Conservation (phyloP, 1,140 invertebrate species). For the Scaptodrosophila lebanonensis region DNA sequence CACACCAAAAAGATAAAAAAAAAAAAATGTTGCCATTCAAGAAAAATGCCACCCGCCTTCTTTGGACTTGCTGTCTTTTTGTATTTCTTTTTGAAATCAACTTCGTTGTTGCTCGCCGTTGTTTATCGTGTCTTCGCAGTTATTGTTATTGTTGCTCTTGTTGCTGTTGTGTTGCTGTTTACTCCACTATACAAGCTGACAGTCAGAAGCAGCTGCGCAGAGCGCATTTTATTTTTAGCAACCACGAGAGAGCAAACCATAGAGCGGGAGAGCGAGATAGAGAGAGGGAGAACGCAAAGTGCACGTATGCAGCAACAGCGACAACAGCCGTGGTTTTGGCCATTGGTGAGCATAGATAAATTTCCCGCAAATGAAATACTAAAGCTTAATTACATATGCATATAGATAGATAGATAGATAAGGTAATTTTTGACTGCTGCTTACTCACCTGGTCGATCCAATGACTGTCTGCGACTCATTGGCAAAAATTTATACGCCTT, state of each 20-base stretch:
- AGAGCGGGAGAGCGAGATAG: constrained; percentile 43
- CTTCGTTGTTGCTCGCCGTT: constrained; percentile 21
- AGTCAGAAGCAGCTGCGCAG: constrained; percentile 15
- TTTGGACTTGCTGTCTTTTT: too few species aligned
- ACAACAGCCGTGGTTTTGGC: constrained; percentile 6
- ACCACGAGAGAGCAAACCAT: constrained; percentile 13
- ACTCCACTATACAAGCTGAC: too few species aligned
- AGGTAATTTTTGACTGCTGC: constrained; percentile 32
- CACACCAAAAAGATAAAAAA: constrained; percentile 34
- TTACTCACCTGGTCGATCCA: constrained; percentile 75
- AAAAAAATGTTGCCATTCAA: too few species aligned
- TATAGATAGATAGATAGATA: too few species aligned
- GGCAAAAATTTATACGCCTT: constrained; percentile 69
- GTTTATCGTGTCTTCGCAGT: constrained; percentile 47
- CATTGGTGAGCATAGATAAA: neutral
- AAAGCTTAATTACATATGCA: constrained; percentile 43
- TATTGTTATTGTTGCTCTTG: constrained; percentile 49
- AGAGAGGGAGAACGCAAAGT: constrained; percentile 57
- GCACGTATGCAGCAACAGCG: constrained; percentile 47
- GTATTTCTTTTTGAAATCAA: too few species aligned
- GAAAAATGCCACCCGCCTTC: constrained; percentile 14
- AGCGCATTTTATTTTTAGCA: constrained; percentile 41
- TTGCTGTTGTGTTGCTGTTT: constrained; percentile 32
- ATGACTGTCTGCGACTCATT: constrained; percentile 77
- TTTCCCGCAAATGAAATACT: constrained; percentile 17